Base-by-base conservation (phyloP, 2,888 invertebrate genomes). In the Himalopsyche tibetana region DNA sequence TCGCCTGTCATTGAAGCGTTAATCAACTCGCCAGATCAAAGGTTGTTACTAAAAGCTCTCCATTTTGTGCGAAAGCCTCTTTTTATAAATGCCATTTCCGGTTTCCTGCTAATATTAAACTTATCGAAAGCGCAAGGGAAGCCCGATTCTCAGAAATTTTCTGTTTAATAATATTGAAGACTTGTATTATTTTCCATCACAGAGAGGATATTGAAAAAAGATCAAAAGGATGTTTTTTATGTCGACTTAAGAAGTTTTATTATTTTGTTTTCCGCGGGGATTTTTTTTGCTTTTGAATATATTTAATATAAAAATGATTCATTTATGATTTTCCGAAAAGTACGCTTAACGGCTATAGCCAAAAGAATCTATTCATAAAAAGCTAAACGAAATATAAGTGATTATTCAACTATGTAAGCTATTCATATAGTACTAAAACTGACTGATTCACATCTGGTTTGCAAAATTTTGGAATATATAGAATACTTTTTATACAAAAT, bases 1-100 rank as follows among this genome's bases (percentile, higher is more conserved):
- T 38, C 8, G 74, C 40, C 80, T 84, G 84, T 84, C 84, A 84
- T 80, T 85, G 74, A 74, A 85, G 82, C 85, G 84, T 74, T 85
- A 85, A 85, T 85, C 85, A 85, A 82, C 56, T 19, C 85, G 81
- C 80, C 45, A 82, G 82, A 82, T 85, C 85, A 85, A 85, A 85
- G 85, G 85, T 74, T 85, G 45, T 56, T 69, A n/a, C 55, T 82
- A 28, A 85, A 85, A 85, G 85, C 85, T 82, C 85, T 74, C 63
- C 42, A 38, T 82, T 84, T 84, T 85, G 74, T 69, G 42, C 69
- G 55, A 69, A 85, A 82, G 85, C 85, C 51, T 56, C 80, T 63
- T 82, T 51, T 74, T 51, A 82, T 28, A 80, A 51, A 63, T 9
- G 82, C 40, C 55, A 36, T 82, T 82, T 82, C 82, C 82, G 36